Percentiles rank a stretch among this genome's conserved stretches.
phyloP scores from a whole-genome alignment of 2,888 invertebrate species.

The Tolmerus cingulatus region DNA sequence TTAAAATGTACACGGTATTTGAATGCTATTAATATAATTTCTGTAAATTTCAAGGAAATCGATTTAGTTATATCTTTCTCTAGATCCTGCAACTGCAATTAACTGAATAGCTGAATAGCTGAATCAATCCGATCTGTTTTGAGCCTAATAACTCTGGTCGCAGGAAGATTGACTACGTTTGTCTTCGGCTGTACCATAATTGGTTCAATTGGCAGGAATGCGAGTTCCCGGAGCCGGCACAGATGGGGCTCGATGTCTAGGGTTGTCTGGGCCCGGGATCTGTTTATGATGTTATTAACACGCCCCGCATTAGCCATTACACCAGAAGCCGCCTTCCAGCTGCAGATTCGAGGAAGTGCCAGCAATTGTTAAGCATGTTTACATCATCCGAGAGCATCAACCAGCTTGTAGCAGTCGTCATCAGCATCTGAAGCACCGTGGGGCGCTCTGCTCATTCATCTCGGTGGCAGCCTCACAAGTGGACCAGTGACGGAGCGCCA shows the following conservation, averaged over 20 bases:
- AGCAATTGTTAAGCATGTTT: conserved; percentile 28
- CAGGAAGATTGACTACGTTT: not conserved
- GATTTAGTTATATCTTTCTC: not conserved
- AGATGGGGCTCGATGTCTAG: not conserved
- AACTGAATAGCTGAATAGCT: not conserved
- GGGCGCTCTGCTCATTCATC: not conserved
- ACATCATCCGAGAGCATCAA: not conserved
- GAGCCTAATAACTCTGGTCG: not conserved
- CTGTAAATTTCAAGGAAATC: not conserved
- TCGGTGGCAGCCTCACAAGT: not conserved
- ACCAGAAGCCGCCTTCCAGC: not conserved
- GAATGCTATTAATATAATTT: too few species aligned
- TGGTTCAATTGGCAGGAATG: not conserved
- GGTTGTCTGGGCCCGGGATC: not conserved
- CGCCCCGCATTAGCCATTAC: conserved; percentile 1
- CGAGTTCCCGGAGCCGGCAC: not conserved
- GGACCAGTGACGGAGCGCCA: not conserved
- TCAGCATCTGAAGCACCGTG: not conserved
- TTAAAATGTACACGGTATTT: too few species aligned
- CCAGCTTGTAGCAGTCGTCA: not conserved
- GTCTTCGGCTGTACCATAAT: not conserved
- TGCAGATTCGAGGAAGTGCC: conserved; percentile 4
- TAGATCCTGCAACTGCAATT: not conserved
- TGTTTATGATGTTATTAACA: conserved; percentile 2
- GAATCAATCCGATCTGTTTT: not conserved